Evolutionary conservation across 2,888 invertebrate genomes (phyloP), one percentile per base, ranked within the genome.

Genomic region (Nyleta sp.): DNA sequence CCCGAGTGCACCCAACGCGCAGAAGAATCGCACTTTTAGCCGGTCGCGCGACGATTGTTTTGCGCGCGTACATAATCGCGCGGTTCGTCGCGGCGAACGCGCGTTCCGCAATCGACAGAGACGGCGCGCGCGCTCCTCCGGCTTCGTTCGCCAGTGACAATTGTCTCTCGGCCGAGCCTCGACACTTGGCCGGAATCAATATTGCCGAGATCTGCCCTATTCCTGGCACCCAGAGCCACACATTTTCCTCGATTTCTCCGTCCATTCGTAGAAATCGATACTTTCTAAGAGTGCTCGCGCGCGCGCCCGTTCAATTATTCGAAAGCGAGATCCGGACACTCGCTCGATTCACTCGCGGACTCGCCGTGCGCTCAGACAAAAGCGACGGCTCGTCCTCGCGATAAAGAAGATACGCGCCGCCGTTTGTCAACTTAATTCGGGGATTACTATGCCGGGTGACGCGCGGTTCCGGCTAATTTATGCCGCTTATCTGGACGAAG

Each of bases 1-100:
- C 55, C 79, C 84, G 82, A 85, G 85, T 82, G 82, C 22, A 24
- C 22, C 80, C 83, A 80, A 82, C 80, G 72, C 80, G 78, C 70
- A n/a, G 60, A 64, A 48, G 62, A 72, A 33, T 44, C 38, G 50
- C 38, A 53, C 40, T 55, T 48, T 62, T 72, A 46, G 40, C 46
- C 35, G 31, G 24, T 33, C 28, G 24, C 60, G 40, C 42, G 57
- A 22, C 28, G 48, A 57, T 50, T 57, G 40, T 73, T 65, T 57
- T 28, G 48, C 22, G 35, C 22, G 48, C 53, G 44, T 38, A n/a
- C n/a, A n/a, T n/a, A n/a, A n/a, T n/a, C n/a, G n/a, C n/a, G n/a
- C n/a, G n/a, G n/a, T n/a, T n/a, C n/a, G n/a, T n/a, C n/a, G n/a
- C n/a, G n/a, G n/a, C n/a, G n/a, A n/a, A n/a, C n/a, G n/a, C n/a